phyloP scores from a whole-genome alignment of 1,140 invertebrate species.

The Dendroctonus valens region DNA sequence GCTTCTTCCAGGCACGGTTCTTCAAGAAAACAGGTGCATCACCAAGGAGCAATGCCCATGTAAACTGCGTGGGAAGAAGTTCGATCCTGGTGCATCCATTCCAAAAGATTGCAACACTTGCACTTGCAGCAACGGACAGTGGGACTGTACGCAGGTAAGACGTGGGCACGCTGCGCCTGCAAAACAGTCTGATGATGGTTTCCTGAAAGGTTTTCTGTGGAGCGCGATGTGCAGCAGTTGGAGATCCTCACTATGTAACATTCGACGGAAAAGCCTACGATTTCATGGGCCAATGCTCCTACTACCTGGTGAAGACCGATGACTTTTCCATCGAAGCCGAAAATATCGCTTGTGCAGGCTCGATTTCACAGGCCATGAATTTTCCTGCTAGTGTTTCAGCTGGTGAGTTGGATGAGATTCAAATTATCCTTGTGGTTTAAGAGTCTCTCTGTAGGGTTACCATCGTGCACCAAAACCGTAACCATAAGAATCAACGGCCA shows the following conservation, averaged over 20 bases:
- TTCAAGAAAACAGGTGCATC: constrained; percentile 74
- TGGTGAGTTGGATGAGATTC: constrained; percentile 5
- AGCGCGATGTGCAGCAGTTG: constrained; percentile 74
- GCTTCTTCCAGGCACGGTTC: constrained; percentile 54
- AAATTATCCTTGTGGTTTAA: neutral
- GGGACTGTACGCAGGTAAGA: constrained; percentile 69
- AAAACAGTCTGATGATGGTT: constrained; percentile 5
- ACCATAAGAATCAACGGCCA: constrained; percentile 57
- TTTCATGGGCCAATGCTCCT: constrained; percentile 87
- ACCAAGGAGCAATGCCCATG: constrained; percentile 73
- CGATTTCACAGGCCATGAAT: constrained; percentile 72
- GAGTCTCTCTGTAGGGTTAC: constrained; percentile 54
- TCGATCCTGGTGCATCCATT: constrained; percentile 68
- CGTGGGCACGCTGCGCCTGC: neutral
- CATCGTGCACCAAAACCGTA: constrained; percentile 81
- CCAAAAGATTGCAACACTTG: constrained; percentile 84
- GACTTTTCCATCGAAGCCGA: constrained; percentile 76
- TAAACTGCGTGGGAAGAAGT: constrained; percentile 71
- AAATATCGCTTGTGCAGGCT: constrained; percentile 76
- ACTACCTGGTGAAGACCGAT: constrained; percentile 69
- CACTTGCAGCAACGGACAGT: constrained; percentile 69
- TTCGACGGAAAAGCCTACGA: constrained; percentile 82
- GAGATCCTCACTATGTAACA: constrained; percentile 88
- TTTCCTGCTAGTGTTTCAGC: constrained; percentile 53
- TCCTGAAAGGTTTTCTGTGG: constrained; percentile 59